Evolutionary conservation across 1,140 invertebrate species (phyloP).

Genomic region (Piezodorus guildinii): DNA sequence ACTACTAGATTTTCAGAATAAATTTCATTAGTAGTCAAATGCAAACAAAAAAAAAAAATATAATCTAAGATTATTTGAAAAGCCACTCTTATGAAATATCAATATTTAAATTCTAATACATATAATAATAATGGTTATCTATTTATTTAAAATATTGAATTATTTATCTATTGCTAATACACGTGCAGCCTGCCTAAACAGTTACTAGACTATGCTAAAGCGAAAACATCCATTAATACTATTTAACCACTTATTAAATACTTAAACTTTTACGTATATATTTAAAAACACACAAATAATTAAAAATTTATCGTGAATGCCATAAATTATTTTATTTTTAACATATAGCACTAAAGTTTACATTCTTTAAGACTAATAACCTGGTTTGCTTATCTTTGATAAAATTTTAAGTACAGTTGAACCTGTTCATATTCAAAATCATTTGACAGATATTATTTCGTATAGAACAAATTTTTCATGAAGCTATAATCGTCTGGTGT

Average conservation of each 20-base stretch:
- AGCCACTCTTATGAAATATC: too few species aligned
- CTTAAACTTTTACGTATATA: neutral
- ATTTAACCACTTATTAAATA: neutral
- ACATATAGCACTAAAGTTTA: neutral
- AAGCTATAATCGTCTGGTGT: too few species aligned
- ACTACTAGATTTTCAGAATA: too few species aligned
- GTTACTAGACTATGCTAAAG: slow-evolving; percentile 23
- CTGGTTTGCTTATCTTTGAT: neutral
- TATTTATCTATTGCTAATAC: slow-evolving; percentile 36
- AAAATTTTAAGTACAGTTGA: neutral
- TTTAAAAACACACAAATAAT: neutral
- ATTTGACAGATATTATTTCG: too few species aligned
- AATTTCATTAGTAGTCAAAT: too few species aligned
- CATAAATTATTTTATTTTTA: neutral
- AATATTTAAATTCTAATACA: too few species aligned
- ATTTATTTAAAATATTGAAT: too few species aligned
- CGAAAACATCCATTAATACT: neutral
- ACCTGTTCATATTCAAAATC: neutral
- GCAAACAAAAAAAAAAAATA: too few species aligned
- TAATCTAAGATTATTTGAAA: too few species aligned
- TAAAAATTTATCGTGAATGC: neutral
- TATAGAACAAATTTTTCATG: too few species aligned
- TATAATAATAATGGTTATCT: too few species aligned
- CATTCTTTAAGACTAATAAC: neutral
- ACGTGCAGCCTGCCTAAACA: slow-evolving; percentile 34